These are phyloP conservation scores for Heterotis niloticus DNA, from an alignment of 2,113 vertebrate genomes.

Conservation along the genomic window DNA sequence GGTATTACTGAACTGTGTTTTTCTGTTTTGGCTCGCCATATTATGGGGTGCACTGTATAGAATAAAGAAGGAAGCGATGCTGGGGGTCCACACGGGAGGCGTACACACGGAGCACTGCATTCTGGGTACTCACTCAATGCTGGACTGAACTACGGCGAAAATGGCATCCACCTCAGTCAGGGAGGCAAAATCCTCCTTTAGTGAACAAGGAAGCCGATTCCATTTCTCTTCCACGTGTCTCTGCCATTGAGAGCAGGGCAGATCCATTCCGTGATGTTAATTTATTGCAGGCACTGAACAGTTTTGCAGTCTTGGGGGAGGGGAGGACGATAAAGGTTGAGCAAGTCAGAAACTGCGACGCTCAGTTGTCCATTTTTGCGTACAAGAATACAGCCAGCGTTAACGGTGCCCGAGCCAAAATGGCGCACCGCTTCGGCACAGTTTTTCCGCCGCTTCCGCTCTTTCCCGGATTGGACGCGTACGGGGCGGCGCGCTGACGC, in stretches of 20 bases:
- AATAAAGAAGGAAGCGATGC: no score
- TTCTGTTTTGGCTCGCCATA: no score
- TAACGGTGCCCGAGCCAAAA: not conserved
- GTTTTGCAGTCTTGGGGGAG: not conserved
- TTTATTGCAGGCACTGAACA: not conserved
- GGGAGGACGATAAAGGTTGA: not conserved
- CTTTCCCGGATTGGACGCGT: not conserved
- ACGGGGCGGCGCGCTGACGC: not conserved
- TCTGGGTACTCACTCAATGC: constrained; percentile 54
- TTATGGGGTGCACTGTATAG: no score
- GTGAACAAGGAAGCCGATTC: constrained; percentile 42
- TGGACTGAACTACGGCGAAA: constrained; percentile 45
- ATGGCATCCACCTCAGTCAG: constrained; percentile 54
- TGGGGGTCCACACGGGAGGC: no score
- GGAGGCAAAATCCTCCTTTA: constrained; percentile 44
- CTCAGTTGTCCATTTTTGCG: constrained; percentile 8
- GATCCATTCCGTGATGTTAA: constrained; percentile 49
- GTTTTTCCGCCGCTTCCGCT: not conserved
- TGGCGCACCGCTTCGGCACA: not conserved
- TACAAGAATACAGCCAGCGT: not conserved
- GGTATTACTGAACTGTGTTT: no score
- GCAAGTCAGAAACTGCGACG: not conserved
- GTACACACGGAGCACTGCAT: no score
- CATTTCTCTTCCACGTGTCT: constrained; percentile 58
- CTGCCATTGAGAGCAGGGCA: constrained; percentile 58